Base-by-base conservation (phyloP, 2,888 invertebrate species). In the Charanyca ferruginea region DNA sequence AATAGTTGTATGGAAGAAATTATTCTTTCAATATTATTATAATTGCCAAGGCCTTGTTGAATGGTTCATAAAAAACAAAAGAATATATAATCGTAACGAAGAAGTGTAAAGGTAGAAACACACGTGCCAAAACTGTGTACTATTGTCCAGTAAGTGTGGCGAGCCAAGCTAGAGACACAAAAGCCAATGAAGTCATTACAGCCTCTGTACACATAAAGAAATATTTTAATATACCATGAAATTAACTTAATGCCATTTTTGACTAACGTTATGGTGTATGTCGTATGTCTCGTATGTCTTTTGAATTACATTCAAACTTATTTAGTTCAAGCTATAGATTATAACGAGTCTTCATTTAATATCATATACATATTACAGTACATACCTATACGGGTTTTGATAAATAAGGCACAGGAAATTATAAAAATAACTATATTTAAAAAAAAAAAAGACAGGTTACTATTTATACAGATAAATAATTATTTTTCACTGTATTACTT, bases 61-160 rank as follows among this genome's bases (percentile, higher is more conserved):
- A 93, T 90, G 86, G 89, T 85, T 86, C 77, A 44, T 69, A 45
- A 69, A 73, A 87, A 88, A 95, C 94, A 95, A 95, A 93, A 93
- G 94, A 95, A 94, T 94, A 79, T 87, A 90, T 93, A 91, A 93
- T 91, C 76, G 77, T 79, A 83, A 77, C 79, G 76, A 65, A 77
- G 53, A 61, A 73, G 58, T 72, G 54, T 82, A 72, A 67, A 77
- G 61, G 22, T 64, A 54, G 23, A 71, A 42, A 65, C 60, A 68
- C 64, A 77, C 64, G 55, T 53, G 54, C 58, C 32, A 82, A 79
- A 74, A 38, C 60, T 49, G 49, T 67, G 45, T 32, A 60, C 77
- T 77, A 80, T 70, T 83, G 78, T 83, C 79, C 80, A 81, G 79
- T 77, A 52, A 73, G 77, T 68, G 66, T 66, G 67, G 65, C 54